Conservation (phyloP, 1,140 invertebrate species). For the Caenorhabditis brenneri region DNA sequence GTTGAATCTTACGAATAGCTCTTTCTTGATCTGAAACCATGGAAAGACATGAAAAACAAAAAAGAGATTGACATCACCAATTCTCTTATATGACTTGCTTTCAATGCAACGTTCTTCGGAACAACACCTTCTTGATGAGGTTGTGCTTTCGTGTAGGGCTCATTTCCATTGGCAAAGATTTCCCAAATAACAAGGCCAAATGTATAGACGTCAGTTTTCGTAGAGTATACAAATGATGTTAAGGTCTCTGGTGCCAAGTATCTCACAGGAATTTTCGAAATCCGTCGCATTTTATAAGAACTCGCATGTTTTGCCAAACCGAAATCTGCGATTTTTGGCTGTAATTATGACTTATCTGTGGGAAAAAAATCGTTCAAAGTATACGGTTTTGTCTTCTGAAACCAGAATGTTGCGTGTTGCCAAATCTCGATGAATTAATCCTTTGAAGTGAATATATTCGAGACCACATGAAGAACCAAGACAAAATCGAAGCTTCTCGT, state of each 20-base stretch:
- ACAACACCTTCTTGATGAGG: constrained; percentile 8
- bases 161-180: constrained; percentile 2
- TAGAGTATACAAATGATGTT: background rate
- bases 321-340: constrained; percentile 21
- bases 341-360: background rate
- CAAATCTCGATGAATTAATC: constrained; percentile 17
- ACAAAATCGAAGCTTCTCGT: constrained; percentile 5
- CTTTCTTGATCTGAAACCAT: constrained; percentile 7
- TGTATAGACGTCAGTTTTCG: constrained; percentile 10
- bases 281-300: constrained; percentile 2
- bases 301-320: constrained; percentile 19
- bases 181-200: constrained; percentile 21
- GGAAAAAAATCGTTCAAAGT: no score
- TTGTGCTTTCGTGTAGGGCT: constrained; percentile 20
- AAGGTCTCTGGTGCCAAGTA: constrained; percentile 18
- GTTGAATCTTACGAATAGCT: constrained; percentile 17
- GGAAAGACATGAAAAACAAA: background rate
- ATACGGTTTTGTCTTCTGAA: background rate
- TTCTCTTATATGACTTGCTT: background rate
- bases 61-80: background rate
- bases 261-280: background rate
- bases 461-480: constrained; percentile 2
- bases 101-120: background rate
- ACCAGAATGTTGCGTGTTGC: constrained; percentile 15
- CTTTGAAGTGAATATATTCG: constrained; percentile 40